Percentiles rank a stretch among this genome's conserved stretches.
phyloP scores from a whole-genome alignment of 2,113 vertebrate species.

The Orientallactaga bullata region DNA sequence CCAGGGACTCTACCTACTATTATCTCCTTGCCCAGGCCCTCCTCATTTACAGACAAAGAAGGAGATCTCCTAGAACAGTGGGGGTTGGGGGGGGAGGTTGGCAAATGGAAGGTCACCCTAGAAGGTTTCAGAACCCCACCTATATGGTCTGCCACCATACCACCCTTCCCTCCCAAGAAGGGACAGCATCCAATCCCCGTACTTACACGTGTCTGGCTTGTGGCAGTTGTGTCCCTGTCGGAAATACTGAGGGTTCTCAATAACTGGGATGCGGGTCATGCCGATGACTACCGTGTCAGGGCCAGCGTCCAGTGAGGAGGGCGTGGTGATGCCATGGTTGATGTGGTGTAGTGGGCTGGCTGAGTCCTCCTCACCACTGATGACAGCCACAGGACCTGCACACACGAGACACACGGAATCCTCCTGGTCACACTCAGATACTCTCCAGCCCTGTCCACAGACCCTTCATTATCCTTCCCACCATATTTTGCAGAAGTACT shows the following conservation, averaged over 20 bases:
- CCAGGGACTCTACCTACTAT: neutral
- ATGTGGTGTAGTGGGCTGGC: constrained; percentile 98
- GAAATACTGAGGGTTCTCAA: constrained; percentile 99
- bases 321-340: constrained; percentile 96
- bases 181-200: neutral
- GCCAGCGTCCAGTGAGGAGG: constrained; percentile 94
- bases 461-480: neutral
- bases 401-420: neutral
- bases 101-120: constrained; percentile 47
- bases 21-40: neutral
- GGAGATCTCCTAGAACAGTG: constrained; percentile 38
- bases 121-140: constrained; percentile 62
- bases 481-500: too few relatives aligned
- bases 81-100: constrained; percentile 46
- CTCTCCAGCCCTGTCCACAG: neutral
- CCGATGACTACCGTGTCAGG: constrained; percentile 97
- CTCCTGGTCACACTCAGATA: rapidly evolving
- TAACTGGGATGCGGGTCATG: constrained; percentile 97
- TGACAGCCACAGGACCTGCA: constrained; percentile 96
- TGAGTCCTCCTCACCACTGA: constrained; percentile 98
- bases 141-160: neutral
- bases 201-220: constrained; percentile 98
- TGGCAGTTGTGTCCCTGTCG: constrained; percentile 97
- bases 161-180: constrained; percentile 15
- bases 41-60: constrained; percentile 23